A percentile compares a stretch with the other conserved stretches of the same genome.
phyloP scores from a whole-genome alignment of 2,888 invertebrate species.

The Campaea margaritaria region DNA sequence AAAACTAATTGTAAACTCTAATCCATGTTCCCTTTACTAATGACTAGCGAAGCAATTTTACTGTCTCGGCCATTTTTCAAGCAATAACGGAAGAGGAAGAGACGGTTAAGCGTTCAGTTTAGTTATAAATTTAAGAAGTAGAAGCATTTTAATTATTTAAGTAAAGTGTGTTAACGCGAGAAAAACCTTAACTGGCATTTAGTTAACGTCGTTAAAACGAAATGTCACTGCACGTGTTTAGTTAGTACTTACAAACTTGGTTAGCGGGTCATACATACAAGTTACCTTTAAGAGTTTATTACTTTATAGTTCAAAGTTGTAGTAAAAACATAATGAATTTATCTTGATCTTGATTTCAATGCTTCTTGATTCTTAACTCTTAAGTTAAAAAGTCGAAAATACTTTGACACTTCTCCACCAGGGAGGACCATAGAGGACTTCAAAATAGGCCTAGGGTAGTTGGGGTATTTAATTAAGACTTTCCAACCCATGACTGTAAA shows the following conservation, averaged over 20 bases:
- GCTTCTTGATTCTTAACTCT: too few relatives aligned
- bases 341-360: too few relatives aligned
- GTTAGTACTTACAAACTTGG: slow-evolving; percentile 35
- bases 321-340: background rate
- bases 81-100: slow-evolving; percentile 14
- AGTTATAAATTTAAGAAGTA: background rate
- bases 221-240: slow-evolving; percentile 30
- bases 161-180: slow-evolving; percentile 26
- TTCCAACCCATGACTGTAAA: too few relatives aligned
- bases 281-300: slow-evolving; percentile 27
- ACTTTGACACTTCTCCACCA: too few relatives aligned
- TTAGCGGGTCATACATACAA: slow-evolving; percentile 34
- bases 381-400: too few relatives aligned
- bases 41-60: background rate
- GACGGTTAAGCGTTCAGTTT: background rate
- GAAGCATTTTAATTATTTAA: slow-evolving; percentile 15
- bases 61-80: slow-evolving; percentile 7
- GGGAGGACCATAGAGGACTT: too few relatives aligned
- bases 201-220: slow-evolving; percentile 31
- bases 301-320: slow-evolving; percentile 28
- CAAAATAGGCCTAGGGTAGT: too few relatives aligned
- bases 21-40: slow-evolving; percentile 13
- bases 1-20: slow-evolving; percentile 2
- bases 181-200: slow-evolving; percentile 22
- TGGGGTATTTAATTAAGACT: too few relatives aligned